These are phyloP conservation scores for Entelurus aequoreus DNA, from an alignment of 2,113 vertebrate genomes.

Conservation along the genomic window DNA sequence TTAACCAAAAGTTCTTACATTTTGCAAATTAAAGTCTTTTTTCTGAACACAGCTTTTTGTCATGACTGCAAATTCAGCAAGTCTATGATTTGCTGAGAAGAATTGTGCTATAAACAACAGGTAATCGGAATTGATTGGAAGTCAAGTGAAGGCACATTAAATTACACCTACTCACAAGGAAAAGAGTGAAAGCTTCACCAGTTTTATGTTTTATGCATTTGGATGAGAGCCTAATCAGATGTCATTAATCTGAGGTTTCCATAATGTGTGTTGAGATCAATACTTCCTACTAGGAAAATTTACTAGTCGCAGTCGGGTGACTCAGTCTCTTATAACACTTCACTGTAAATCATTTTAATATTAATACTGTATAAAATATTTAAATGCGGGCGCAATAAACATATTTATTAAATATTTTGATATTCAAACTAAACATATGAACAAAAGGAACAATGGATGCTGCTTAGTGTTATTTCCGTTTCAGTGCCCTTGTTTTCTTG, in stretches of 20 bases:
- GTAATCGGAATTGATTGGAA: not conserved
- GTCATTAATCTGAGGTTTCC: conserved; percentile 6
- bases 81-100: not conserved
- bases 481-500: too few relatives aligned
- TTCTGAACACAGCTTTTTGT: not conserved
- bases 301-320: not conserved
- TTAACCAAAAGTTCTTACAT: too few relatives aligned
- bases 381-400: too few relatives aligned
- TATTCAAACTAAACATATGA: too few relatives aligned
- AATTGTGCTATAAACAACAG: not conserved
- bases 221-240: conserved; percentile 2
- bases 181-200: not conserved
- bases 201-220: not conserved
- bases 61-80: not conserved
- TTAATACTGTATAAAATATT: too few relatives aligned
- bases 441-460: too few relatives aligned
- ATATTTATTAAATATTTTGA: too few relatives aligned
- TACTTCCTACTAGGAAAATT: conserved; percentile 8
- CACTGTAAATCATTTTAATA: too few relatives aligned
- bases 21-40: too few relatives aligned
- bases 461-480: too few relatives aligned
- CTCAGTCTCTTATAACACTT: not conserved
- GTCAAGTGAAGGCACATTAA: not conserved
- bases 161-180: not conserved
- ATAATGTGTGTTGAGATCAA: not conserved